Evolutionary conservation across 2,797 vertebrate genomes (phyloP), one percentile per base, ranked within the genome.

Genomic region (Lutjanus campechanus): DNA sequence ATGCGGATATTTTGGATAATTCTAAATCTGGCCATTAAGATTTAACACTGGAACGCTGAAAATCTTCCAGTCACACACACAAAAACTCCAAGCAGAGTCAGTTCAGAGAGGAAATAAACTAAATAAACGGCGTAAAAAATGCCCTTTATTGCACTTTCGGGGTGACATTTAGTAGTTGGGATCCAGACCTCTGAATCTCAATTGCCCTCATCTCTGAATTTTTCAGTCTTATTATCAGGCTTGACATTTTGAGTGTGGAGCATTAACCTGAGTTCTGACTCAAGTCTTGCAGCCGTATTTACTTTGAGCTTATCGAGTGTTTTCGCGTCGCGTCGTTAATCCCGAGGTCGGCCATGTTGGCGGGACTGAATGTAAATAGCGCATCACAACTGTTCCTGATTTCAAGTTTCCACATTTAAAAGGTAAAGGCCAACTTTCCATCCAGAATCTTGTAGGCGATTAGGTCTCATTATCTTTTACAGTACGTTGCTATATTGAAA

Each of bases 1-100:
- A 79, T 75, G 67, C 66, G 50, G 53, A 59, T 67, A 69, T 73
- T 73, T 56, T 66, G 43, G 64, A 68, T 69, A 36, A 69, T 66
- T 65, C 11, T 49, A 49, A n/a, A 16, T 67, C 46, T 56, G 11
- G 1, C 1, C 16, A 13, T 43, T 43, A 19, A 70, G 61, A 36
- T 69, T 76, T 63, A 71, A 73, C 67, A 10, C 53, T n/a, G 1
- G 13, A 49, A 61, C 1, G 51, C 16, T 63, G 61, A 63, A 58
- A 67, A 53, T 1, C 19, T 53, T 13, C 1, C 2, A 4, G 29
- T 36, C 29, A 36, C 58, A 73, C 43, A 36, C 41, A 40, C 25
- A 13, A 47, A 11, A 6, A 20, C 44, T 36, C 29, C 29, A 36
- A 36, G 29, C 55, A 53, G 17, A 63, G 25, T 50, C 77, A 50